Percentiles rank a stretch among this genome's conserved stretches.
phyloP scores from a whole-genome alignment of 2,888 invertebrate genomes.

The Siphlonurus alternatus region DNA sequence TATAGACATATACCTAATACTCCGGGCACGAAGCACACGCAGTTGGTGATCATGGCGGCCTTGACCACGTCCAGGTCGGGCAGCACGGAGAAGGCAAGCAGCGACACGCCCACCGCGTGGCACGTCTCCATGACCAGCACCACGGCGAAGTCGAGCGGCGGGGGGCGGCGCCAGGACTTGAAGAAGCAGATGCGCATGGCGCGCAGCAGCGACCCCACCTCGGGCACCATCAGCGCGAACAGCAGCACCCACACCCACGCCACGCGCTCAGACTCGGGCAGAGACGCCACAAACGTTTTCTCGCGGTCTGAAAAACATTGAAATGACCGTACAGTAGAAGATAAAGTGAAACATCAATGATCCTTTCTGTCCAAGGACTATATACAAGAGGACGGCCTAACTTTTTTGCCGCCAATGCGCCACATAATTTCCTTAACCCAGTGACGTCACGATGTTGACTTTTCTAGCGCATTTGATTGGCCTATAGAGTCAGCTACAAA shows the following conservation, averaged over 20 bases:
- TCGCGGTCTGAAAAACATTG: constrained; percentile 56
- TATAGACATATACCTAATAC: constrained; percentile 37
- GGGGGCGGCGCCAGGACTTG: constrained; percentile 67
- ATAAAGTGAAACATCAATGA: not conserved
- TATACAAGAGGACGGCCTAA: too few species aligned
- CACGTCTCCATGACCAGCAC: constrained; percentile 74
- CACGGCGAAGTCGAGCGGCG: constrained; percentile 42
- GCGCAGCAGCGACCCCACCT: constrained; percentile 70
- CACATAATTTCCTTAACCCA: too few species aligned
- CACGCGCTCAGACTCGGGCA: constrained; percentile 72
- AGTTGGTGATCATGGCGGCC: constrained; percentile 92
- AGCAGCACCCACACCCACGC: constrained; percentile 88
- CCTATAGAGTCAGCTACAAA: too few species aligned
- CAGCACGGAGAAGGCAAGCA: constrained; percentile 74
- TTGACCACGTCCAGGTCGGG: constrained; percentile 88
- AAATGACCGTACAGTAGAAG: too few species aligned
- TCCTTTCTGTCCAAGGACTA: too few species aligned
- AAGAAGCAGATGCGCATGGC: constrained; percentile 78
- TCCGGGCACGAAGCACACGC: constrained; percentile 82
- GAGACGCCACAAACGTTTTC: constrained; percentile 62
- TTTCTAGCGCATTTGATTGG: too few species aligned
- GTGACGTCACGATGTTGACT: too few species aligned
- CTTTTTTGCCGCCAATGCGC: too few species aligned
- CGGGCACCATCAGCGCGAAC: constrained; percentile 75
- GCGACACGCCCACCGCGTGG: constrained; percentile 70